Evolutionary conservation across 1,140 invertebrate species (phyloP).

Genomic region (Drosophila punjabiensis): DNA sequence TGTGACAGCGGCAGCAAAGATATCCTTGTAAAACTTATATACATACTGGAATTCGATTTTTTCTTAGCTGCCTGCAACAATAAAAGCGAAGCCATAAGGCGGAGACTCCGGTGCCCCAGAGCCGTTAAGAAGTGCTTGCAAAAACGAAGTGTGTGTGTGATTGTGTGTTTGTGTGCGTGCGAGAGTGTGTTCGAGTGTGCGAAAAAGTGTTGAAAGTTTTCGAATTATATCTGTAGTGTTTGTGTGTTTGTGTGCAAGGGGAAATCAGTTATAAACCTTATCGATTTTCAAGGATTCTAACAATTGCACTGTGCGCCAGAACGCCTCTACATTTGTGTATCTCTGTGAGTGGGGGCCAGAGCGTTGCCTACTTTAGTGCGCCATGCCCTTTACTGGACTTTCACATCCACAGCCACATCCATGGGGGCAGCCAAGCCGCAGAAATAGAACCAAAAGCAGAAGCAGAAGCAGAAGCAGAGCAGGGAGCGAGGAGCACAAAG

Average conservation of each 20-base stretch:
- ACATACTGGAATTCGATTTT: constrained; percentile 76
- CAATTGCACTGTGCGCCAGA: constrained; percentile 5
- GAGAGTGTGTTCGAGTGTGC: constrained; percentile 6
- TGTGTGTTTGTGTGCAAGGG: constrained; percentile 1
- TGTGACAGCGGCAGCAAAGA: constrained; percentile 56
- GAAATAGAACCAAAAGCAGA: constrained; percentile 31
- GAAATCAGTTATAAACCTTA: constrained; percentile 4
- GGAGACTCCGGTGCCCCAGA: background rate
- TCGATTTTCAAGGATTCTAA: constrained; percentile 28
- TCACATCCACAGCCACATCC: constrained; percentile 12
- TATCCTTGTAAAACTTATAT: constrained; percentile 77
- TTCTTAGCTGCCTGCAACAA: constrained; percentile 48
- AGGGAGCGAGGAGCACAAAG: constrained; percentile 12
- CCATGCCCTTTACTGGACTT: constrained; percentile 51
- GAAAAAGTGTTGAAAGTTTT: constrained; percentile 13
- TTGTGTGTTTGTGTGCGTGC: background rate
- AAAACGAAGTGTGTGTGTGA: constrained; percentile 4
- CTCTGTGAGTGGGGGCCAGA: constrained; percentile 9
- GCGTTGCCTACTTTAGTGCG: constrained; percentile 73
- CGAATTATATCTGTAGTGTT: background rate
- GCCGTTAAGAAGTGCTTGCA: constrained; percentile 1
- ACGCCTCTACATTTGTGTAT: constrained; percentile 20
- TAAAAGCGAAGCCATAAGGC: constrained; percentile 23
- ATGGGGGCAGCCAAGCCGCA: constrained; percentile 32
- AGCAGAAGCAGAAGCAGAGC: constrained; percentile 4